Evolutionary conservation across 2,797 vertebrate genomes (phyloP).

Genomic region (Corythornis leucogaster): DNA sequence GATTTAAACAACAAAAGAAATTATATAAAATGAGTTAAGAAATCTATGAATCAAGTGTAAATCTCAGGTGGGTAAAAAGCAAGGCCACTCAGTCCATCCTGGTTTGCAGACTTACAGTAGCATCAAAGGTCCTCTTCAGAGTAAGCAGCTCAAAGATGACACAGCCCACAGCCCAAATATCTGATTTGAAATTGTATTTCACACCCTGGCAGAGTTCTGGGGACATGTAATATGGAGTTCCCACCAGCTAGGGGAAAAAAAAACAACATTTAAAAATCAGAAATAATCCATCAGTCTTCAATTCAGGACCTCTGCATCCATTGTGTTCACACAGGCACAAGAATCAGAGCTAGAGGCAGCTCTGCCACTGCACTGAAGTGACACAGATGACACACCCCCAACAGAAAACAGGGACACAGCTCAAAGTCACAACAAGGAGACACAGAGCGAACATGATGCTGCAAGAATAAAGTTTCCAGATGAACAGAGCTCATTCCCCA

Average conservation of each 20-base stretch:
- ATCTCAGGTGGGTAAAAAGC: background rate
- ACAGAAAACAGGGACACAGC: background rate
- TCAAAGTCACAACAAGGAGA: constrained; percentile 3
- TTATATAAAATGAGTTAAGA: background rate
- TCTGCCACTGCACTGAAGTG: background rate
- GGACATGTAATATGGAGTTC: constrained; percentile 99
- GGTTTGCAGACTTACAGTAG: constrained; percentile 85
- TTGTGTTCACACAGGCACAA: background rate
- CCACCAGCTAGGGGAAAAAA: constrained; percentile 89
- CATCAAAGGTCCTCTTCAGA: constrained; percentile 97
- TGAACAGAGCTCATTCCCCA: background rate
- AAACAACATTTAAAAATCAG: constrained; percentile 48
- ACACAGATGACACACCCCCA: background rate
- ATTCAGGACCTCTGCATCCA: background rate
- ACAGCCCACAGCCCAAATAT: constrained; percentile 98
- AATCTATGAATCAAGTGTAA: background rate
- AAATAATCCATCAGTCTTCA: background rate
- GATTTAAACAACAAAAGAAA: background rate
- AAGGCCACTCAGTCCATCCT: background rate
- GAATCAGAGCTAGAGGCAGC: background rate
- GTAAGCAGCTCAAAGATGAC: constrained; percentile 95
- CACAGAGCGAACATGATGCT: background rate
- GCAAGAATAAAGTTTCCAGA: background rate
- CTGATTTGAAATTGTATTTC: constrained; percentile 98
- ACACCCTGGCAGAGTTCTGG: constrained; percentile 97